Conservation (phyloP, 2,888 invertebrate species). For the Mycogona germanica region DNA sequence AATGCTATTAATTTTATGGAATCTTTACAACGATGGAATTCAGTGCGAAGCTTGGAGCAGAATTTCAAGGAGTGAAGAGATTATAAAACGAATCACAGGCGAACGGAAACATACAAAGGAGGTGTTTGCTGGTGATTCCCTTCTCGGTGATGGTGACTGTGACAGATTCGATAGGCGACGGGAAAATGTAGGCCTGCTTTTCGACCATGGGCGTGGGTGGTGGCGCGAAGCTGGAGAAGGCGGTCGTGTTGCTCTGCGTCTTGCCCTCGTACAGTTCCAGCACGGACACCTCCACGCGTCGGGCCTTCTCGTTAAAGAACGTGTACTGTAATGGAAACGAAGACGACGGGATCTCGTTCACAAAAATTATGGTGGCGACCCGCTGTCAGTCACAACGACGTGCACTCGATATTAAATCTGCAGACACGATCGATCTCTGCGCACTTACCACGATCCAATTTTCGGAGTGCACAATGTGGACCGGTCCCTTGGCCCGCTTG, state of each 20-base stretch:
- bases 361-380: too few relatives aligned
- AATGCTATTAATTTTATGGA: neutral
- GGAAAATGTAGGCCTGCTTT: constrained; percentile 78
- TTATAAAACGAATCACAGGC: too few relatives aligned
- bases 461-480: constrained; percentile 87
- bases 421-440: too few relatives aligned
- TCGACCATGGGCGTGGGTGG: constrained; percentile 44
- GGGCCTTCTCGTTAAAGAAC: constrained; percentile 84
- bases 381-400: neutral
- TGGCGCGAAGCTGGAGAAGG: constrained; percentile 74
- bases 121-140: constrained; percentile 76
- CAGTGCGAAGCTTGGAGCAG: neutral
- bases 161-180: constrained; percentile 62
- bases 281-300: constrained; percentile 82
- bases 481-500: constrained; percentile 67
- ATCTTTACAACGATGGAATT: neutral
- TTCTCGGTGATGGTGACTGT: constrained; percentile 83
- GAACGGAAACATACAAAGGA: constrained; percentile 49
- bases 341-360: constrained; percentile 20
- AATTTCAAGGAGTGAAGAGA: neutral
- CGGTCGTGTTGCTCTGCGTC: constrained; percentile 53
- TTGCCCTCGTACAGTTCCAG: constrained; percentile 94
- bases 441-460: constrained; percentile 76
- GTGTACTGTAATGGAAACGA: too few relatives aligned
- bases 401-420: neutral